Evolutionary conservation across 1,140 invertebrate species (phyloP), one percentile per base, ranked within the genome.

Genomic region (Bombus fervidus): DNA sequence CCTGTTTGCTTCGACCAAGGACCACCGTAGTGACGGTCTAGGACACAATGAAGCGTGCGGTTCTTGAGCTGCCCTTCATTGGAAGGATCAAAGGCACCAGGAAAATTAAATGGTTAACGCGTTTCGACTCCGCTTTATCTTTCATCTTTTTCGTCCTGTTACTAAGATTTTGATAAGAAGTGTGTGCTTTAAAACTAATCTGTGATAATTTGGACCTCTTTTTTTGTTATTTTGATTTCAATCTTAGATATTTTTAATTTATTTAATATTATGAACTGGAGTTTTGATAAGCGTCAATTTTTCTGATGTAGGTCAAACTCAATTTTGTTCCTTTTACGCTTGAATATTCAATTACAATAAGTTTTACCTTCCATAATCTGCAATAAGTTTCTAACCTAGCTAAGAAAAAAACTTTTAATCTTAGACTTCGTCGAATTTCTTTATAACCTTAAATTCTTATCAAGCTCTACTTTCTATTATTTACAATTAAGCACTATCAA

Each of bases 1-100:
- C 89, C 87, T 92, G 91, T 93, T 93, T 93, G 89, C 80, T 76
- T 39, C 78, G 41, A 57, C 34, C 84, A 66, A 83, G 39, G 81
- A 81, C 75, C 84, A 75, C 81, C 81, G 86, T 68, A 69, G 62
- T 53, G 62, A 79, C 69, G 47, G 62, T 43, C 80, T 47, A 10
- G 34, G 6, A 4, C 47, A 57, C 64, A 68, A 83, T 81, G 59
- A 57, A 81, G n/a, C 37, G 43, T 69, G 75, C 22, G 75, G 47
- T 69, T 83, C 73, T 78, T 57, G 25, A 31, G 22, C 41, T 66
- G 37, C n/a, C 53, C 69, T 74, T 76, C 69, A 81, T 81, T 81
- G 69, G 59, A 18, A 28, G 59, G 71, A 72, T 85, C 83, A 80
- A 59, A 80, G 39, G 25, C 9, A 57, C 3, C 2, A n/a, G 10